phyloP scores from a whole-genome alignment of 2,888 invertebrate species.

The Drosophila phalerata region DNA sequence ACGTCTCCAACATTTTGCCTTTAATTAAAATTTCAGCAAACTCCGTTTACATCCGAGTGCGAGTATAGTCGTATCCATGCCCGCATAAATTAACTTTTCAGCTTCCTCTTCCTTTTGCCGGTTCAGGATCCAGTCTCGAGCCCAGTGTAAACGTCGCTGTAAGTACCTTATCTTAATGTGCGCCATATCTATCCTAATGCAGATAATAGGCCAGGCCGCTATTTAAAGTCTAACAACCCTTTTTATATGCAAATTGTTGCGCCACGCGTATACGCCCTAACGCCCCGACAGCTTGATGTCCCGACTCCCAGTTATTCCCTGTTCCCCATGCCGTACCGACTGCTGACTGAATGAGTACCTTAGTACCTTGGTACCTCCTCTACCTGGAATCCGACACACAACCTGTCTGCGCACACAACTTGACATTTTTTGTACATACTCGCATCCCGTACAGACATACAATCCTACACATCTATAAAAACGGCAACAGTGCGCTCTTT shows the following conservation, averaged over 20 bases:
- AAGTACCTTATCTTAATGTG: constrained; percentile 78
- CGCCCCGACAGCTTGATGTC: constrained; percentile 27
- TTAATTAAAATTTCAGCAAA: constrained; percentile 79
- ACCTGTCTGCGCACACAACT: constrained; percentile 57
- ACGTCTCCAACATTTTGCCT: constrained; percentile 64
- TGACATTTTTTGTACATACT: constrained; percentile 73
- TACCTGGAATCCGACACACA: constrained; percentile 27
- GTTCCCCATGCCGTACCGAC: constrained; percentile 11
- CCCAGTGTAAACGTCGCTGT: constrained; percentile 66
- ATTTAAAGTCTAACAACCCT: constrained; percentile 81
- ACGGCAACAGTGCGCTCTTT: constrained; percentile 37
- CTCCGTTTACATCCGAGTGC: constrained; percentile 26
- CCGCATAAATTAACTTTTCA: constrained; percentile 79
- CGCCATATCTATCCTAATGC: constrained; percentile 79
- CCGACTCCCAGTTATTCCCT: neutral
- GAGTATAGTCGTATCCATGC: constrained; percentile 45
- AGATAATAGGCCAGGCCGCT: constrained; percentile 79
- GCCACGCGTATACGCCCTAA: constrained; percentile 68
- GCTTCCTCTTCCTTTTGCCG: constrained; percentile 23
- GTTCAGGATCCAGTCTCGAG: neutral
- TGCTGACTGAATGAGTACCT: constrained; percentile 30
- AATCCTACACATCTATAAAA: constrained; percentile 16
- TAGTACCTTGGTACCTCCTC: constrained; percentile 17
- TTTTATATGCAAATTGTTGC: constrained; percentile 83
- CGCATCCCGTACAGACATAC: constrained; percentile 15